These are phyloP conservation scores for Hipparchia semele DNA, from an alignment of 2,888 invertebrate species.

Conservation along the genomic window DNA sequence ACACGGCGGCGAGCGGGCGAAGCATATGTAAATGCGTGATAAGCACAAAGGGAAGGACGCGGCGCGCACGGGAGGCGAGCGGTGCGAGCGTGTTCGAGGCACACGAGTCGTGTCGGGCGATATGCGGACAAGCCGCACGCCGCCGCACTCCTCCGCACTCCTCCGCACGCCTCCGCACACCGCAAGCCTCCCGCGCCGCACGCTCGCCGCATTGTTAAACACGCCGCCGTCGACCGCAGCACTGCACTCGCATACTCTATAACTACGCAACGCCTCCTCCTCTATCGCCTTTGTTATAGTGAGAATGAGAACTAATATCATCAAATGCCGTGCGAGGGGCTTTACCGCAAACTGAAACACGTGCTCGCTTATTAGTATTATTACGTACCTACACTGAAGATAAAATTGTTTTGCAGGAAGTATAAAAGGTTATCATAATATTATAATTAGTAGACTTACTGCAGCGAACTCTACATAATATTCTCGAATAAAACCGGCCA, in stretches of 20 bases:
- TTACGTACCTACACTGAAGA: not conserved
- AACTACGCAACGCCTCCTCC: constrained; percentile 15
- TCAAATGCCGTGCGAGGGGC: constrained; percentile 34
- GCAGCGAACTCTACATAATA: too few species aligned
- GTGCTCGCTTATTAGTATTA: not conserved
- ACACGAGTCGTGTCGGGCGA: constrained; percentile 39
- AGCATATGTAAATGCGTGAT: constrained; percentile 80
- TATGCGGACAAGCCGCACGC: constrained; percentile 41
- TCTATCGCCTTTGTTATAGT: constrained; percentile 31
- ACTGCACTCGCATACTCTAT: constrained; percentile 37
- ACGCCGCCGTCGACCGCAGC: constrained; percentile 55
- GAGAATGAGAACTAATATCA: constrained; percentile 29
- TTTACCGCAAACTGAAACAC: constrained; percentile 13
- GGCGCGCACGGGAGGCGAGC: constrained; percentile 56
- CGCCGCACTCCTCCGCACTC: constrained; percentile 36
- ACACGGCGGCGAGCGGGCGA: constrained; percentile 70
- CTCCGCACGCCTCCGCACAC: constrained; percentile 37
- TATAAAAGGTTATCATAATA: too few species aligned
- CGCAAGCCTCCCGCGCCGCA: constrained; percentile 56
- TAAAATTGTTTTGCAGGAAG: too few species aligned
- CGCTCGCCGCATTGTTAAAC: constrained; percentile 64
- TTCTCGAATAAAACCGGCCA: too few species aligned
- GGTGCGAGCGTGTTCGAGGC: constrained; percentile 32
- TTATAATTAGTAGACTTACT: too few species aligned
- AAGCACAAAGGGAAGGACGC: constrained; percentile 69